phyloP scores from a whole-genome alignment of 2,797 vertebrate species.

The Takifugu ocellatus region DNA sequence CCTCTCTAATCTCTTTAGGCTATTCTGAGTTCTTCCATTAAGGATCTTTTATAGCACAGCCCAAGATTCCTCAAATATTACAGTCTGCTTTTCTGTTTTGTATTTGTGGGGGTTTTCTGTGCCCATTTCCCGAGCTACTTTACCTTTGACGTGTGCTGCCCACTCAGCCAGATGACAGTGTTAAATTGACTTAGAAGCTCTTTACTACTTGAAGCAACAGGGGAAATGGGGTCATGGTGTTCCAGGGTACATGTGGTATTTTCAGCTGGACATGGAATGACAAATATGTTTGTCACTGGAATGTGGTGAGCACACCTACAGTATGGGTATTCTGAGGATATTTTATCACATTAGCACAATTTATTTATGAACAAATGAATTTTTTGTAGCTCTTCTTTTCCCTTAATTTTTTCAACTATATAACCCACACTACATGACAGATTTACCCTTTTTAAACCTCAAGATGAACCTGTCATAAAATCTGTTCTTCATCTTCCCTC shows the following conservation, averaged over 20 bases:
- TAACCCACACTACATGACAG: too few species aligned
- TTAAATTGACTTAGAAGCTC: conserved; percentile 33
- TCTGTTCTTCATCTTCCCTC: not conserved
- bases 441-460: too few species aligned
- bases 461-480: too few species aligned
- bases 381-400: too few species aligned
- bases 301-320: too few species aligned
- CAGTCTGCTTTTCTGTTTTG: conserved; percentile 20
- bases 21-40: conserved; percentile 29
- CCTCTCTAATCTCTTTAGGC: conserved; percentile 14
- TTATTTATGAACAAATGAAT: not conserved
- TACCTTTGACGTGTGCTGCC: conserved; percentile 43
- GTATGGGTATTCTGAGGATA: too few species aligned
- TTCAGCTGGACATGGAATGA: not conserved
- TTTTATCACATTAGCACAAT: too few species aligned
- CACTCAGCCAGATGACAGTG: conserved; percentile 27
- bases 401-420: too few species aligned
- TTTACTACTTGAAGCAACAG: conserved; percentile 12
- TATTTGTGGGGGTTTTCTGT: conserved; percentile 14
- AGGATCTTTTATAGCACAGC: conserved; percentile 36
- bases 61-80: conserved; percentile 37
- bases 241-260: not conserved
- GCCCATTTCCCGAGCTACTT: conserved; percentile 35
- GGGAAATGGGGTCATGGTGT: conserved; percentile 14
- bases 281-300: too few species aligned